Percentiles rank a stretch among this genome's conserved stretches.
Evolutionary conservation across 2,113 vertebrate species (phyloP).

Genomic region (Pipra filicauda): DNA sequence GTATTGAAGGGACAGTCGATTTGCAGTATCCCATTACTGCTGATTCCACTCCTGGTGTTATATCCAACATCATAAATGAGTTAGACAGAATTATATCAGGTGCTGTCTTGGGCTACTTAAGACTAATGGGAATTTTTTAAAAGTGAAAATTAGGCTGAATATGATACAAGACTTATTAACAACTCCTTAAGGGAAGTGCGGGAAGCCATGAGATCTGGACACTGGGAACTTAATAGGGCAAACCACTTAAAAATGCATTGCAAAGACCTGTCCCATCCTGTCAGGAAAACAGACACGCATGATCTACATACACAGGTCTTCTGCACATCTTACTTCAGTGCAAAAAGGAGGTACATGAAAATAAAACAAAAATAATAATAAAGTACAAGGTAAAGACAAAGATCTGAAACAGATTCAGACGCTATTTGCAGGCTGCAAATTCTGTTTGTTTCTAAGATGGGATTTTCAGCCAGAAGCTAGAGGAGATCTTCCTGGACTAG

Average conservation of each 20-base stretch:
- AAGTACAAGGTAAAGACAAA: neutral
- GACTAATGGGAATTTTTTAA: neutral
- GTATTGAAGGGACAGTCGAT: neutral
- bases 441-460: neutral
- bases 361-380: neutral
- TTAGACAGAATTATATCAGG: neutral
- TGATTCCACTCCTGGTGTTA: neutral
- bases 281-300: neutral
- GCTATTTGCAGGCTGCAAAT: neutral
- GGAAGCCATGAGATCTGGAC: neutral
- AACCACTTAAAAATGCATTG: neutral
- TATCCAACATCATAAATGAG: neutral
- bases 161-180: neutral
- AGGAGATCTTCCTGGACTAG: neutral
- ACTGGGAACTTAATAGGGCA: neutral
- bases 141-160: neutral
- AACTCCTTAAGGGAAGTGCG: neutral
- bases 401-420: neutral
- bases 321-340: neutral
- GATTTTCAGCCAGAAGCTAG: neutral
- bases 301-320: neutral
- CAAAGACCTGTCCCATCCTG: neutral
- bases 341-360: neutral
- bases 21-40: neutral
- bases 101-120: neutral